Evolutionary conservation across 1,140 invertebrate species (phyloP), one percentile per base, ranked within the genome.

Genomic region (Rhysida immarginata): DNA sequence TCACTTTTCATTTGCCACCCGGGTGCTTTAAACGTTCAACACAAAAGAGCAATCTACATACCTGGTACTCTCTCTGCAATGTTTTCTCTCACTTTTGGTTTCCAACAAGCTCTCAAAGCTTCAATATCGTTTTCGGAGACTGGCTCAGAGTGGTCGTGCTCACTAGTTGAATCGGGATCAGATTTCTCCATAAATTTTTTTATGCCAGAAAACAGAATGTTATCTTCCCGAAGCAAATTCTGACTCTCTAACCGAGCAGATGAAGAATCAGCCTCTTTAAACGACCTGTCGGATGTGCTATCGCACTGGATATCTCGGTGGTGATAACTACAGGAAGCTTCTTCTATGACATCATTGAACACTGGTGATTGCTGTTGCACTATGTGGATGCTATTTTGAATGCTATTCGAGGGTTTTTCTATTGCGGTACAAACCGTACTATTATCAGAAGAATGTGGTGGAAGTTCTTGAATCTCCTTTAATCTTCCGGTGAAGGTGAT

Each of bases 61-160:
- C 78, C 72, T 66, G 76, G 78, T 59, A 84, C 64, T 61, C 76
- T 68, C 14, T 74, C 69, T 3, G 78, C 75, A 29, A 83, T 66
- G 64, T 76, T 80, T 54, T 76, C 72, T 63, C 74, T 75, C 14
- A 72, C 62, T 63, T 77, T 77, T 1, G 75, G 71, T 56, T 77
- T 73, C 79, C 79, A 81, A 63, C 72, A 76, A 25, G 70, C 72
- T 63, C 69, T 62, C 68, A 72, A 49, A 25, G 64, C 62, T 54
- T 67, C 64, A 42, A 68, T 61, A 44, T 65, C 66, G 59, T 65
- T 59, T 50, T 68, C 65, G 25, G 60, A 62, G 46, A 60, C 59
- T 8, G 66, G 64, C 29, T 35, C 29, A 5, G 5, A 5, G 5
- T 35, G 5, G 16, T 35, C 29, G 5, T 16, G 5, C 5, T 8